These are phyloP conservation scores for Sylvietta virens DNA, from an alignment of 2,113 vertebrate genomes.

Conservation along the genomic window DNA sequence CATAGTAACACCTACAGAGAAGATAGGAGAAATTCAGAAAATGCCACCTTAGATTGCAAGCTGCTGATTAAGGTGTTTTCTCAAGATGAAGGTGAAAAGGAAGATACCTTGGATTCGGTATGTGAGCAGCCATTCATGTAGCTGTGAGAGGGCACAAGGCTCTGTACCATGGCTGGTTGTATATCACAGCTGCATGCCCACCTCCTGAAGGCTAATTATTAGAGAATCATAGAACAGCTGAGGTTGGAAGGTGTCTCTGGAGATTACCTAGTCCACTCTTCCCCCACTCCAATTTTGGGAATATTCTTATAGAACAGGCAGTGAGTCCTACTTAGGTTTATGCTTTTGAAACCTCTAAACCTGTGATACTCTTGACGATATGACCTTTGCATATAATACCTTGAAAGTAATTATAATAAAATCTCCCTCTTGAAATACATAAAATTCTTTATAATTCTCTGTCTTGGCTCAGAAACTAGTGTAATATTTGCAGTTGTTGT, in stretches of 20 bases:
- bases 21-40: background rate
- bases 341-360: background rate
- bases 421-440: background rate
- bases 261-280: background rate
- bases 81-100: background rate
- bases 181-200: background rate
- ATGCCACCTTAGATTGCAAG: background rate
- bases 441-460: background rate
- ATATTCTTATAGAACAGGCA: background rate
- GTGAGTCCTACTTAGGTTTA: background rate
- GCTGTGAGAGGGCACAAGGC: background rate
- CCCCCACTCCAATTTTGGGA: background rate
- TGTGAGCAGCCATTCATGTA: accelerated
- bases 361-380: background rate
- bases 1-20: background rate
- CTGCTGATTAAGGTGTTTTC: background rate
- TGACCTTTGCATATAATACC: background rate
- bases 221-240: background rate
- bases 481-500: background rate
- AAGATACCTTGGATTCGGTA: background rate
- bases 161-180: background rate
- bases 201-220: background rate
- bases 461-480: background rate
- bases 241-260: background rate
- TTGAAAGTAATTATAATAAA: background rate